phyloP scores from a whole-genome alignment of 92 coral and sea anemone genomes.

The Phenganax subtilis region DNA sequence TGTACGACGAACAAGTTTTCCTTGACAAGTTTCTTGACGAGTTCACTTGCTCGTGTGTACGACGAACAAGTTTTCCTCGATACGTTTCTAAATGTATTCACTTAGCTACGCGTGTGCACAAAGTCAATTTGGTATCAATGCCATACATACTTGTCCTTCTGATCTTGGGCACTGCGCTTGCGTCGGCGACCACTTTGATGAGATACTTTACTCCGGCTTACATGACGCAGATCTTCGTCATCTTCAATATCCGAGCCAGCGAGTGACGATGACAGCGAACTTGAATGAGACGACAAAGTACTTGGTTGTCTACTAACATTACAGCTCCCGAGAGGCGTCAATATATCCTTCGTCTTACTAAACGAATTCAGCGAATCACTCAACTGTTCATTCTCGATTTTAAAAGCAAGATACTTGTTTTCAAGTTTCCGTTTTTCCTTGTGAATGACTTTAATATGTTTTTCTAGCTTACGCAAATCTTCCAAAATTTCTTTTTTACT shows the following conservation, averaged over 20 bases:
- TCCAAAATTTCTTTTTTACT: constrained; percentile 81
- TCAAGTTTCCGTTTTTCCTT: constrained; percentile 82
- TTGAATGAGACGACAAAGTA: constrained; percentile 24
- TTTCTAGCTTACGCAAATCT: constrained; percentile 91
- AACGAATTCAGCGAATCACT: constrained; percentile 51
- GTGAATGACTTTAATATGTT: constrained; percentile 81
- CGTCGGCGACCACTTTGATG: neutral
- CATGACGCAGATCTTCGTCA: constrained; percentile 15
- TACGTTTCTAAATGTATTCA: no score
- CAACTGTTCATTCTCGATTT: constrained; percentile 59
- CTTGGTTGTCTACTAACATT: constrained; percentile 29
- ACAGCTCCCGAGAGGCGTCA: constrained; percentile 34
- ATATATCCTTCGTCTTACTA: constrained; percentile 34
- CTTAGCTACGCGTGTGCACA: neutral
- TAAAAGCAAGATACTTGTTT: constrained; percentile 77
- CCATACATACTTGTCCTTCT: constrained; percentile 26
- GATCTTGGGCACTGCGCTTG: constrained; percentile 14
- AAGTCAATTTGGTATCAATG: neutral
- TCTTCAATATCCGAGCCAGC: constrained; percentile 38
- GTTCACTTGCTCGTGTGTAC: no score
- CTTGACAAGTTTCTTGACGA: no score
- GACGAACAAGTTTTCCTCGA: no score
- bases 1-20: no score
- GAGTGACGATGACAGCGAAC: constrained; percentile 32
- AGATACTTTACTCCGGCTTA: neutral